Base-by-base conservation (phyloP, 2,888 invertebrate genomes). In the Microdon myrmicae region DNA sequence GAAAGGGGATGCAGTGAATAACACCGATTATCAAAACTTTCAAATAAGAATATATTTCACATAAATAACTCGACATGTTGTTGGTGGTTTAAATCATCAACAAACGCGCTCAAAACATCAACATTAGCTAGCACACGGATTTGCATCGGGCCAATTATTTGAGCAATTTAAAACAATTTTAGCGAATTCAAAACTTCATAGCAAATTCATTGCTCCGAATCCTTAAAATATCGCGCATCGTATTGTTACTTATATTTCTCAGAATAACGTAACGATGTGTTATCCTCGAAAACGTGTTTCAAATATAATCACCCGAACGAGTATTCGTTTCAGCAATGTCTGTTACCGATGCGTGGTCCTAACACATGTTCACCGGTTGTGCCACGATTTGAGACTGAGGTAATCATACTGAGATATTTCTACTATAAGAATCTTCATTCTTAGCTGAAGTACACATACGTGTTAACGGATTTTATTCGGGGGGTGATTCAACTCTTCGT, bases 351-450 rank as follows among this genome's bases (percentile, higher is more conserved):
- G 38, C 44, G 45, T 34, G 48, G 39, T 8, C 28, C 32, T 69
- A 69, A 68, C 68, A 73, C 73, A 75, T 76, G 75, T 75, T 75
- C 71, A 76, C 75, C 74, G 77, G 76, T 74, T 77, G 78, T 74
- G 75, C 73, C 75, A 72, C 75, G 75, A 75, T 75, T 77, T 75
- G 75, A 79, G 76, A 79, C 78, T 79, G 75, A 75, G 75, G 76
- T 75, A 74, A 75, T 75, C 73, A 75, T 69, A 77, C 78, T 74
- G 73, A 74, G 68, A 68, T 67, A 60, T 67, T 69, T 68, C 59
- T 53, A 59, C 66, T 66, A 66, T 66, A 66, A 66, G 59, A 67
- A 67, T 61, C 56, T 61, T 56, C 38, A 45, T 48, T 41, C 45
- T 58, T 43, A 55, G n/a, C 19, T n/a, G 3, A 17, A 2, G 1